phyloP scores from a whole-genome alignment of 2,888 invertebrate species.

The Brenthis ino region DNA sequence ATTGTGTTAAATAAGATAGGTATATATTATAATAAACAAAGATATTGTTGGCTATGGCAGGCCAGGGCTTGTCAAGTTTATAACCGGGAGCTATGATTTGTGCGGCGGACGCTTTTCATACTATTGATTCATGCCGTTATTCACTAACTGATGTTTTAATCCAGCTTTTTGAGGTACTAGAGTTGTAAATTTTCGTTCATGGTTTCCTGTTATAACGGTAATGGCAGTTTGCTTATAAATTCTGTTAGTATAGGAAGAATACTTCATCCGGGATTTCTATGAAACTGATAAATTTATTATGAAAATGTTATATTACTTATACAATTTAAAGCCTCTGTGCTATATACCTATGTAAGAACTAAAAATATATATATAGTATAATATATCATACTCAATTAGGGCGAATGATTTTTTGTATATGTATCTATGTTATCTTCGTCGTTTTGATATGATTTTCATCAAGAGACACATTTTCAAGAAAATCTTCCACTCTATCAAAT shows the following conservation, averaged over 20 bases:
- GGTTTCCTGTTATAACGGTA: background rate
- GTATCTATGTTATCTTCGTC: too few species aligned
- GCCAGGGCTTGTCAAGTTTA: constrained; percentile 29
- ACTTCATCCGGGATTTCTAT: too few species aligned
- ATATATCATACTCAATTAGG: too few species aligned
- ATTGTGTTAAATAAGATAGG: background rate
- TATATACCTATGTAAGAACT: too few species aligned
- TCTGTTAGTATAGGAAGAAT: background rate
- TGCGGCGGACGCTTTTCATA: constrained; percentile 28
- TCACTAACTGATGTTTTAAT: constrained; percentile 28
- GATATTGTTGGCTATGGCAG: constrained; percentile 20
- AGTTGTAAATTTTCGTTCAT: background rate
- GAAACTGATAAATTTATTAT: too few species aligned
- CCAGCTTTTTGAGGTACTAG: constrained; percentile 4
- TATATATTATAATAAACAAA: constrained; percentile 17
- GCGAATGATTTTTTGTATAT: too few species aligned
- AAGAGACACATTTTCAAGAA: too few species aligned
- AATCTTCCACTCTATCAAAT: too few species aligned
- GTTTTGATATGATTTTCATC: too few species aligned
- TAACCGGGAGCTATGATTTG: constrained; percentile 31
- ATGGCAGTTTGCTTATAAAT: background rate
- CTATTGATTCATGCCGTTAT: constrained; percentile 29
- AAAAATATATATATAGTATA: too few species aligned
- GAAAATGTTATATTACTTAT: too few species aligned
- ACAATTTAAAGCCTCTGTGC: too few species aligned